Evolutionary conservation across 1,140 invertebrate genomes (phyloP).

Genomic region (Pteromalus puparum): DNA sequence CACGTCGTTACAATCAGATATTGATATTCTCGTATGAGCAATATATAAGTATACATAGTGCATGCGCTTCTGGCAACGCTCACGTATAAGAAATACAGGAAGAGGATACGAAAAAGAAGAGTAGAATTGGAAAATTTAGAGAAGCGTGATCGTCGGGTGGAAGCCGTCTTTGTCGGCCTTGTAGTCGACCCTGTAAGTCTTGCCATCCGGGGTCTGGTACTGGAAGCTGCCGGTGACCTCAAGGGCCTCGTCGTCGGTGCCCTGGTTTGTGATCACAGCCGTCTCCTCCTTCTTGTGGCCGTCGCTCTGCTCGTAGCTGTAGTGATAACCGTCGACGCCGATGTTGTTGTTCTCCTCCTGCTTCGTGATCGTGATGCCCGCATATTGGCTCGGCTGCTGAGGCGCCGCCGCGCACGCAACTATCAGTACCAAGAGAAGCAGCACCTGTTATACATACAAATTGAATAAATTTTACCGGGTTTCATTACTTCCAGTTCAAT

Average conservation of each 20-base stretch:
- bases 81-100: neutral
- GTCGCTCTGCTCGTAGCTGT: conserved; percentile 73
- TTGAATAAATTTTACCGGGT: too few relatives aligned
- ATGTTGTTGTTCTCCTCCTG: conserved; percentile 73
- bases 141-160: conserved; percentile 68
- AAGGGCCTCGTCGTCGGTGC: conserved; percentile 70
- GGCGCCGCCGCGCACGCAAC: conserved; percentile 63
- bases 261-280: conserved; percentile 69
- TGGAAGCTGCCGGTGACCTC: conserved; percentile 70
- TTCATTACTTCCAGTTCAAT: too few relatives aligned
- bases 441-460: conserved; percentile 56
- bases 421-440: conserved; percentile 61
- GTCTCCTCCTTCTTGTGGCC: conserved; percentile 73
- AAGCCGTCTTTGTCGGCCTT: conserved; percentile 71
- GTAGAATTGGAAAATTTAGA: conserved; percentile 50
- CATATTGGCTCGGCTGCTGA: conserved; percentile 64
- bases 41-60: neutral
- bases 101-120: neutral
- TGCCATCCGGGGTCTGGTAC: conserved; percentile 69
- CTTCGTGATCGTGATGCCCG: conserved; percentile 67
- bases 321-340: conserved; percentile 72
- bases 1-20: neutral
- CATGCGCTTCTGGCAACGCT: neutral
- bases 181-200: conserved; percentile 72
- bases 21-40: neutral